Evolutionary conservation across 2,888 invertebrate species (phyloP).

Genomic region (Dasypogon diadema): DNA sequence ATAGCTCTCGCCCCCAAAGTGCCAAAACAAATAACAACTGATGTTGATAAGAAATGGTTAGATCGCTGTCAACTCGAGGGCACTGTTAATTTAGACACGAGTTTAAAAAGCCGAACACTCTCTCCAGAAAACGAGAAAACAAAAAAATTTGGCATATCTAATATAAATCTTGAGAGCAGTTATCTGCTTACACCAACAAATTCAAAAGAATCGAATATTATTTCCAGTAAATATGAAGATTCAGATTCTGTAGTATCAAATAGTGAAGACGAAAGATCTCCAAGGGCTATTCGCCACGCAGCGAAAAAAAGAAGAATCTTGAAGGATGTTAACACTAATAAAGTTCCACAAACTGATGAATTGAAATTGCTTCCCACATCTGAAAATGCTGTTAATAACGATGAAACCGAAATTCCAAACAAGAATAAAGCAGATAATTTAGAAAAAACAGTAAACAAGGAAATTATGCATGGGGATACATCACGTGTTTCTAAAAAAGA

Average conservation of each 20-base stretch:
- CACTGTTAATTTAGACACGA: not conserved
- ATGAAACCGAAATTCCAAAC: not conserved
- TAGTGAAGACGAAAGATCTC: conserved; percentile 74
- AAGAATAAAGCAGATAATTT: not conserved
- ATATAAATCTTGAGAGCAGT: conserved; percentile 62
- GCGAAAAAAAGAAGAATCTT: conserved; percentile 71
- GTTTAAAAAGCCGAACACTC: not conserved
- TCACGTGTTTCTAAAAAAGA: not conserved
- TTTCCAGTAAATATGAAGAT: conserved; percentile 66
- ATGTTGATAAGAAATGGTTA: conserved; percentile 73
- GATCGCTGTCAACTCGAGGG: conserved; percentile 60
- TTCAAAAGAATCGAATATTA: conserved; percentile 59
- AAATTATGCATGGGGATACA: not conserved
- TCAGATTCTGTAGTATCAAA: conserved; percentile 78
- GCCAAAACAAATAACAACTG: conserved; percentile 57
- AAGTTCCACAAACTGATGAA: not conserved
- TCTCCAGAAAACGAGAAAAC: conserved; percentile 50
- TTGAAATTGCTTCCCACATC: conserved; percentile 42
- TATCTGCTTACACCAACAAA: not conserved
- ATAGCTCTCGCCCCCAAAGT: conserved; percentile 58
- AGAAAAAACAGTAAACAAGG: no score
- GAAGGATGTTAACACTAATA: conserved; percentile 26
- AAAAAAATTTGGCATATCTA: conserved; percentile 67
- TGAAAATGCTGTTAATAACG: not conserved
- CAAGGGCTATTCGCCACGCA: conserved; percentile 70